Evolutionary conservation across 1,140 invertebrate species (phyloP).

Genomic region (Drosophila sucinea): DNA sequence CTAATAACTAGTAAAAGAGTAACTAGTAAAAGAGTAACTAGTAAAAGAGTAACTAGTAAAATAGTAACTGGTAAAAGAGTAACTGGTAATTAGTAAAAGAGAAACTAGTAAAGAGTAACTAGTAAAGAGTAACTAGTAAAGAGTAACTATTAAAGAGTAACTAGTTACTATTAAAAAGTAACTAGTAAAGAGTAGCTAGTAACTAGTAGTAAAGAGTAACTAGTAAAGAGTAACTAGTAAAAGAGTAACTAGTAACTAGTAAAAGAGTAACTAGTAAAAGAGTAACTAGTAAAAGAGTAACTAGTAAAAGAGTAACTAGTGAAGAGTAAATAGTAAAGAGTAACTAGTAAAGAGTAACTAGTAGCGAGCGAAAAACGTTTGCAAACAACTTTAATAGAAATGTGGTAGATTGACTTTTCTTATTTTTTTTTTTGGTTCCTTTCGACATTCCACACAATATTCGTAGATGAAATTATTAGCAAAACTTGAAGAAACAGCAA

Average conservation of each 20-base stretch:
- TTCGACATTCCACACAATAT: background rate
- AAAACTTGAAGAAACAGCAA: slow-evolving; percentile 5
- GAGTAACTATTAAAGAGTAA: too few species aligned
- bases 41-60: too few species aligned
- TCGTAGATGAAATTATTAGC: slow-evolving; percentile 7
- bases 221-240: background rate
- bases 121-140: background rate
- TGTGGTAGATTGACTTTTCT: too few species aligned
- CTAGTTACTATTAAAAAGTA: too few species aligned
- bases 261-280: too few species aligned
- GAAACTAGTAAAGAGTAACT: background rate
- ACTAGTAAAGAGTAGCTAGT: background rate
- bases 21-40: background rate
- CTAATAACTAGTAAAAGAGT: background rate
- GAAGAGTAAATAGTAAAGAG: background rate
- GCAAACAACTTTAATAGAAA: too few species aligned
- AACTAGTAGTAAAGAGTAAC: background rate
- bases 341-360: too few species aligned
- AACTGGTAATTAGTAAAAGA: too few species aligned
- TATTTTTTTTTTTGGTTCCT: background rate
- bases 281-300: background rate
- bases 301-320: background rate
- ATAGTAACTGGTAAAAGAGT: background rate
- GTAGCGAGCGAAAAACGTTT: too few species aligned
- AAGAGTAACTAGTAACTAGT: background rate